Conservation (phyloP, 2,888 invertebrate species). For the Lycophotia porphyrea region DNA sequence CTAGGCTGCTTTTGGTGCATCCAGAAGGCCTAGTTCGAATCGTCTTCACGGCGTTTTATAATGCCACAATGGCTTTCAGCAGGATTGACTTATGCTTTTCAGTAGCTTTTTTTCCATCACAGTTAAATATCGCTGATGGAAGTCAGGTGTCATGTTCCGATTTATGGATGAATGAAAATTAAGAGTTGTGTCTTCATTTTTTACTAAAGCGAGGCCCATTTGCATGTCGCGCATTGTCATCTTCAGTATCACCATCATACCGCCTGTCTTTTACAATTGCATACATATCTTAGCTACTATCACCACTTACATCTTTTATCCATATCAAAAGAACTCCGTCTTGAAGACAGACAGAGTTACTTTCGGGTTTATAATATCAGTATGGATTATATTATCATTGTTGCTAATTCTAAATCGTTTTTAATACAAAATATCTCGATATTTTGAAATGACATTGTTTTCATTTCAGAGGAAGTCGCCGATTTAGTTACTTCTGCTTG, state of each 20-base stretch:
- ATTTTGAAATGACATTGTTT: conserved; percentile 34
- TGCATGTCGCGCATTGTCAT: not conserved
- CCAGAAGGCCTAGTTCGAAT: not conserved
- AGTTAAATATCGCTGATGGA: not conserved
- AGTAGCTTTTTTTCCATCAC: not conserved
- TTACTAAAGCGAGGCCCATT: not conserved
- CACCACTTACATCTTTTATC: too few relatives aligned
- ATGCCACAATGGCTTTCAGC: not conserved
- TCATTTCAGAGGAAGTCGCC: conserved; percentile 52
- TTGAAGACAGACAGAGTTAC: not conserved
- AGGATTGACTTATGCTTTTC: not conserved
- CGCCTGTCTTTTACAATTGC: not conserved
- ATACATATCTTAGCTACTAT: not conserved
- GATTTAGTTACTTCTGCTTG: conserved; percentile 48
- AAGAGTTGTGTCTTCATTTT: not conserved
- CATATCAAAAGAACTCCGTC: not conserved
- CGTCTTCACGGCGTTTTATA: not conserved
- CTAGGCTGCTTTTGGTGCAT: not conserved
- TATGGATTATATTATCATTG: not conserved
- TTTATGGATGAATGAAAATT: not conserved
- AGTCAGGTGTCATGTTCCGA: not conserved
- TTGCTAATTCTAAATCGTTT: not conserved
- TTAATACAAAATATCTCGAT: not conserved
- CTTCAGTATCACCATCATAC: too few relatives aligned
- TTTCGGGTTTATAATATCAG: not conserved